These are phyloP conservation scores for Teleogryllus occipitalis DNA, from an alignment of 1,140 invertebrate genomes.

Conservation along the genomic window DNA sequence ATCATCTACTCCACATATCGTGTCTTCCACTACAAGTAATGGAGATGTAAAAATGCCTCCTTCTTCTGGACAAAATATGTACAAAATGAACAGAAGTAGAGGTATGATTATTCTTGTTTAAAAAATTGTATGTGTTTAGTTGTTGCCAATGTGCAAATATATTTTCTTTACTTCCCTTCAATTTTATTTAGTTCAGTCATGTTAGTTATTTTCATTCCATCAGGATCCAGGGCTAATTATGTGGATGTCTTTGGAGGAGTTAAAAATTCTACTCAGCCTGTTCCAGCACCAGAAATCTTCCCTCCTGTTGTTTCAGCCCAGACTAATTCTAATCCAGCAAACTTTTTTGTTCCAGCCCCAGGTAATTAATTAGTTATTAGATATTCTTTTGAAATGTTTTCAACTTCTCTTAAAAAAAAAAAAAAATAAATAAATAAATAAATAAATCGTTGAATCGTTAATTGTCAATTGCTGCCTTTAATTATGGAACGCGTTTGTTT, in stretches of 20 bases:
- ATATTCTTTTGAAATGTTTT: not conserved
- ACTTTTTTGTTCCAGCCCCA: slow-evolving; percentile 45
- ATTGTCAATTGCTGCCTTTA: not conserved
- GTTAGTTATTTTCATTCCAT: slow-evolving; percentile 26
- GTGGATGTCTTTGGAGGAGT: slow-evolving; percentile 68
- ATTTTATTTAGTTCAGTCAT: slow-evolving; percentile 12
- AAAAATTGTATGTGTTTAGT: not conserved
- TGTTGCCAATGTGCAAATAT: slow-evolving; percentile 12
- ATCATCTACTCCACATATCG: slow-evolving; percentile 20
- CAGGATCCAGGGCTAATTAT: slow-evolving; percentile 69
- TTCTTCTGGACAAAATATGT: slow-evolving; percentile 54
- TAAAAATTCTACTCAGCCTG: slow-evolving; percentile 36
- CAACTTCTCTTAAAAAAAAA: too few species aligned
- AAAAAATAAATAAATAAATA: not conserved
- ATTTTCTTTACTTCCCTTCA: slow-evolving; percentile 11
- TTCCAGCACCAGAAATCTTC: slow-evolving; percentile 26
- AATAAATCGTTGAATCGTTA: not conserved
- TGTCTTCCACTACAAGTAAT: slow-evolving; percentile 17
- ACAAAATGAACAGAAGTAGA: slow-evolving; percentile 64
- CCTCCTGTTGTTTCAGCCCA: slow-evolving; percentile 38
- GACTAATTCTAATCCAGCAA: slow-evolving; percentile 33
- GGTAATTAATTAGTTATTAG: slow-evolving; percentile 29
- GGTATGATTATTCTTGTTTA: slow-evolving; percentile 41
- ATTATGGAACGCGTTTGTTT: not conserved
- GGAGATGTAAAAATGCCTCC: slow-evolving; percentile 37